Evolutionary conservation across 2,113 vertebrate species (phyloP), one percentile per base, ranked within the genome.

Genomic region (Limanda limanda): DNA sequence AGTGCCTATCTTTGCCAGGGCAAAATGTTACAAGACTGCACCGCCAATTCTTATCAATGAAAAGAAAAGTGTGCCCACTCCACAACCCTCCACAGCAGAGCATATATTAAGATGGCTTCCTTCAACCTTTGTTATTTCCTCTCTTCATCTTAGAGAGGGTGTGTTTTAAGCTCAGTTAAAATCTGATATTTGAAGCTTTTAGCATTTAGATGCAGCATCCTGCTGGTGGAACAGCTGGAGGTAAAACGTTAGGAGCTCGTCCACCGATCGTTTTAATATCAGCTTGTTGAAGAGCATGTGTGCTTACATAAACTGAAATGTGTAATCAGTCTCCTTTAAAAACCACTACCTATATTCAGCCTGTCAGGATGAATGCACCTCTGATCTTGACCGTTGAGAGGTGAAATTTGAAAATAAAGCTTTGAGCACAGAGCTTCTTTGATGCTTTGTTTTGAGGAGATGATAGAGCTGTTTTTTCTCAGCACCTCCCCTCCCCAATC

Each of bases 361-460:
- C 37, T 15, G 37, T 75, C 42, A 14, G 12, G 31, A 35, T n/a
- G 51, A 54, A n/a, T 58, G 37, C n/a, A 27, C 0, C 64, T 48
- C 4, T 57, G 54, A 74, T 78, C 59, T 31, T 24, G 74, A 75
- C 69, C 18, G 68, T 68, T 59, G 52, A 59, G n/a, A 63, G 21
- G 21, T 35, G 12, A 63, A 59, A 60, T 31, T 15, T 78, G 12
- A 13, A 51, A 74, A 68, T 61, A 65, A 68, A 37, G 31, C 64
- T 68, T 63, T 27, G 62, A n/a, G 74, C 25, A 15, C 13, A 17
- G 57, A 70, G 71, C 61, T 61, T 72, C n/a, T 84, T 86, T 88
- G 79, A 91, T 92, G 74, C 78, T 54, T 74, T 78, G 20, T 84
- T 85, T 86, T 55, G 71, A 76, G 61, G 71, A 76, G 51, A 86